These are phyloP conservation scores for Semaprochilodus insignis DNA, from an alignment of 2,797 vertebrate genomes.

Conservation along the genomic window DNA sequence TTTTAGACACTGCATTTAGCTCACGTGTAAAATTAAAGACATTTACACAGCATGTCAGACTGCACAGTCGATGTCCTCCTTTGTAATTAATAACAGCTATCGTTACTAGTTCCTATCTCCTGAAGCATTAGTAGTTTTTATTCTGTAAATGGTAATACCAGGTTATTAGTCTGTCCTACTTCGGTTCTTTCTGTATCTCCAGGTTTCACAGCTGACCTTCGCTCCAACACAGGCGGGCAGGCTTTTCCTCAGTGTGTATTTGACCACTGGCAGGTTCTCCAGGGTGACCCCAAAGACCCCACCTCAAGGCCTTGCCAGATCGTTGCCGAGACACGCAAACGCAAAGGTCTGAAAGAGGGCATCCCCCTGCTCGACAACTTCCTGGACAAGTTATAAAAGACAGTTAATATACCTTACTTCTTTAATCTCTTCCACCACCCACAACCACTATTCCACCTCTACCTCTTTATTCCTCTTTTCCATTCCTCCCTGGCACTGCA, in stretches of 20 bases:
- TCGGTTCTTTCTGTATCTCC: background rate
- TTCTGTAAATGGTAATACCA: background rate
- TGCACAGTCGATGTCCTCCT: no score
- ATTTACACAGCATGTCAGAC: no score
- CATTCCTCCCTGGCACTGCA: background rate
- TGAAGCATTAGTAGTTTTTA: background rate
- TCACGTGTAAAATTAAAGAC: no score
- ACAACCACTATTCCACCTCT: conserved; percentile 58
- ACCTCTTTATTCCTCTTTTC: conserved; percentile 36
- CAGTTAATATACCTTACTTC: no score
- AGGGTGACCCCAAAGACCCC: conserved; percentile 83
- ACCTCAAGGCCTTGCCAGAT: conserved; percentile 78
- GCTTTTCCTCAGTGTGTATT: conserved; percentile 97
- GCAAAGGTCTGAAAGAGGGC: conserved; percentile 94
- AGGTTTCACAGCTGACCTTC: conserved; percentile 95
- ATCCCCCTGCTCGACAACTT: conserved; percentile 92
- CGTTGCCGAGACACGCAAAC: conserved; percentile 88
- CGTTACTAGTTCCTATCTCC: background rate
- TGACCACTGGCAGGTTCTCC: conserved; percentile 94
- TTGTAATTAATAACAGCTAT: no score
- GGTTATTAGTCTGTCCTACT: background rate
- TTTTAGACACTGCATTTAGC: background rate
- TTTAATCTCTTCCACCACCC: background rate
- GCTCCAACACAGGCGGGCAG: conserved; percentile 92
- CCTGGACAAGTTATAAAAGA: conserved; percentile 65